phyloP scores from a whole-genome alignment of 2,113 vertebrate species.

The Falcunculus frontatus region DNA sequence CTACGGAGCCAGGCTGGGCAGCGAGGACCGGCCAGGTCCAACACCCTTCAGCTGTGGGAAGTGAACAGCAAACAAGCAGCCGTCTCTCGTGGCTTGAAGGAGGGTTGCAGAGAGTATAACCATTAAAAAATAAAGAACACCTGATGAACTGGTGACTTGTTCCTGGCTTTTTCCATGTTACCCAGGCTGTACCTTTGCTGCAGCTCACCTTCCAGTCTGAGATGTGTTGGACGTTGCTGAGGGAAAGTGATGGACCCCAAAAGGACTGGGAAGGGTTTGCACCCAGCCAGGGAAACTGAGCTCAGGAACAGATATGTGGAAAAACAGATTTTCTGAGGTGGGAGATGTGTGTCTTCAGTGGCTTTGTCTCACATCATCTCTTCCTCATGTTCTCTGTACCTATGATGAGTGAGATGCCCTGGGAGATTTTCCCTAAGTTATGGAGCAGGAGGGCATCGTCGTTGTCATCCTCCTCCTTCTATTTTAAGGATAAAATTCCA shows the following conservation, averaged over 20 bases:
- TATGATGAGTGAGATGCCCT: not conserved
- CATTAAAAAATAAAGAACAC: not conserved
- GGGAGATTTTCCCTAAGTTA: not conserved
- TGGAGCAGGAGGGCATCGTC: not conserved
- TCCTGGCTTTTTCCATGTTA: not conserved
- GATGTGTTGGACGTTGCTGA: not conserved
- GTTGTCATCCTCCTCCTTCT: not conserved
- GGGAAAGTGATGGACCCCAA: not conserved
- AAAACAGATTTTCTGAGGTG: not conserved
- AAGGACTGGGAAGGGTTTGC: not conserved
- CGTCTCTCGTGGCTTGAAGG: not conserved
- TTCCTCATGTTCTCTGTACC: not conserved
- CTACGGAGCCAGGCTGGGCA: not conserved
- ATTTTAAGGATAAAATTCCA: not conserved
- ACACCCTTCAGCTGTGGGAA: not conserved
- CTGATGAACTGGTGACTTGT: not conserved
- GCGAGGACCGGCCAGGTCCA: fast-evolving
- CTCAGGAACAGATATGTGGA: not conserved
- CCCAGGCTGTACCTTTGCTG: not conserved
- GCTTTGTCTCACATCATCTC: not conserved
- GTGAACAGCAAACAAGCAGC: not conserved
- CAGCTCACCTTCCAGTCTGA: not conserved
- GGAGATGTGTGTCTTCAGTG: not conserved
- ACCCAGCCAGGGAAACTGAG: not conserved
- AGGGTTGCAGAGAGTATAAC: not conserved